Conservation (phyloP, 2,797 vertebrate species). For the Coendou prehensilis region DNA sequence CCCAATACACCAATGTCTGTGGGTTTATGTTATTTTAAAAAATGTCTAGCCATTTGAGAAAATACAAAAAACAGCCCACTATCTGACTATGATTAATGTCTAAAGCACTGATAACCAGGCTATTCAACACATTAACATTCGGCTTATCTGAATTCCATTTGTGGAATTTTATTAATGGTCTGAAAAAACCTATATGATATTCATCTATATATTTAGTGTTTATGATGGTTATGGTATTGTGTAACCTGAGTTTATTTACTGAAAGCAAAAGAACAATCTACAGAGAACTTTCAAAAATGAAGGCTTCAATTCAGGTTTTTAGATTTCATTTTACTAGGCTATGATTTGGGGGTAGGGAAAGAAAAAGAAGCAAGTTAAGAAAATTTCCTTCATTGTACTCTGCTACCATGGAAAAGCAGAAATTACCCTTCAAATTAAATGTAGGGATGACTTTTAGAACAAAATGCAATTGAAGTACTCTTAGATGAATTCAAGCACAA, state of each 20-base stretch:
- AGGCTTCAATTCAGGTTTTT: not conserved
- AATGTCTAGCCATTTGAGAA: not conserved
- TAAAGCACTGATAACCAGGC: not conserved
- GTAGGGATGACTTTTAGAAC: not conserved
- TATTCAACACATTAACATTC: not conserved
- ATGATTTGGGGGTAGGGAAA: not conserved
- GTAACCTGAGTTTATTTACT: not conserved
- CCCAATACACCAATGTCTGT: not conserved
- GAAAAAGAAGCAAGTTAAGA: not conserved
- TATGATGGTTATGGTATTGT: rapidly evolving
- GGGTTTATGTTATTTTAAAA: not conserved
- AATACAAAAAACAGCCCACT: not conserved
- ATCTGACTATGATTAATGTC: not conserved
- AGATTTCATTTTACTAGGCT: not conserved
- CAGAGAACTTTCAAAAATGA: slow-evolving; percentile 30
- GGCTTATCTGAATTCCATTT: not conserved
- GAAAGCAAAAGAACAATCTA: slow-evolving; percentile 18
- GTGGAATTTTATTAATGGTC: not conserved
- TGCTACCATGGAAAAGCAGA: not conserved
- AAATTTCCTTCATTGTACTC: rapidly evolving
- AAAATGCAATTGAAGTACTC: not conserved
- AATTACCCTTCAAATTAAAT: not conserved
- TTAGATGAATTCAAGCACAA: not conserved
- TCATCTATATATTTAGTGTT: not conserved
- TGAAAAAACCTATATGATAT: not conserved